Percentiles rank a stretch among this genome's conserved stretches.
These are phyloP conservation scores for Hippocampus barbouri DNA, from an alignment of 2,113 vertebrate species.

Conservation along the genomic window DNA sequence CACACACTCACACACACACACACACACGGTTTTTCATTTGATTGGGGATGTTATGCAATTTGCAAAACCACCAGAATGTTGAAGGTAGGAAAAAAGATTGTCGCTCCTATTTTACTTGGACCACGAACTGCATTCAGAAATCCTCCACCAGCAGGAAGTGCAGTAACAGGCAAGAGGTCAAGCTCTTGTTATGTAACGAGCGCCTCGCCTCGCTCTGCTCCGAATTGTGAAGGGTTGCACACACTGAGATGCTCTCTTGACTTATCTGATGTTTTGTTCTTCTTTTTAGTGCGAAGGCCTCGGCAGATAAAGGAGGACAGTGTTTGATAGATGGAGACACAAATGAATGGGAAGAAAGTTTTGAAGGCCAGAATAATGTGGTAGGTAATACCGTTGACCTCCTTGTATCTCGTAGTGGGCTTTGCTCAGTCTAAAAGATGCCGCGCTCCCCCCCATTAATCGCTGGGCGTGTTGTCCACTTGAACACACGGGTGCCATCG, in stretches of 20 bases:
- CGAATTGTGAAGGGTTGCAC: not conserved
- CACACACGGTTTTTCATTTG: not conserved
- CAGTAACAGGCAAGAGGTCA: not conserved
- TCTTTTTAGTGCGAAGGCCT: conserved; percentile 30
- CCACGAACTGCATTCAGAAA: not conserved
- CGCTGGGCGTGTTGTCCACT: not conserved
- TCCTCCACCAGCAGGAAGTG: not conserved
- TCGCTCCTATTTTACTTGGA: not conserved
- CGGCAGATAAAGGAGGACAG: conserved; percentile 14
- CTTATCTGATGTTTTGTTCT: conserved; percentile 8
- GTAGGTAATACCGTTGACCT: conserved; percentile 13
- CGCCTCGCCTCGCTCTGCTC: not conserved
- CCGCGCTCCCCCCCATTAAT: not conserved
- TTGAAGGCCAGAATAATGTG: conserved; percentile 31
- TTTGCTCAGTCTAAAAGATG: not conserved
- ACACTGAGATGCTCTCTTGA: not conserved
- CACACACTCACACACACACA: too few species aligned
- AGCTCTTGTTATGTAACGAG: not conserved
- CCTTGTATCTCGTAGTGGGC: not conserved
- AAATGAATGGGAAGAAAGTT: conserved; percentile 47
- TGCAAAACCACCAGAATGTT: not conserved
- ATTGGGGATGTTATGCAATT: not conserved
- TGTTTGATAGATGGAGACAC: not conserved
- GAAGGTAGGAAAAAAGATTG: not conserved
- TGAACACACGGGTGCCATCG: not conserved